phyloP scores from a whole-genome alignment of 2,888 invertebrate species.

The Ophonus ardosiacus region DNA sequence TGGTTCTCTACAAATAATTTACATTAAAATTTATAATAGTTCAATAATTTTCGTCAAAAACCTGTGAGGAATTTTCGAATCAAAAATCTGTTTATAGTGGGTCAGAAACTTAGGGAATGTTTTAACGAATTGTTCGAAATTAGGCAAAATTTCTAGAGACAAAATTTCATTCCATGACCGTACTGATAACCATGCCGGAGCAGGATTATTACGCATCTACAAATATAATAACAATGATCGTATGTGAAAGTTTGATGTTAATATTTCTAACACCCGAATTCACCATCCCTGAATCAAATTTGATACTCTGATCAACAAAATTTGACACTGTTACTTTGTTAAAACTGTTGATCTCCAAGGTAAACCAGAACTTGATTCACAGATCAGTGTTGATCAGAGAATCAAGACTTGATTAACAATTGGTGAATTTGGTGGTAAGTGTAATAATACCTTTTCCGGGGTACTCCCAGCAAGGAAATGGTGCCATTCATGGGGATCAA shows the following conservation, averaged over 20 bases:
- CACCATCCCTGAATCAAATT: too few relatives aligned
- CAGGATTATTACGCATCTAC: constrained; percentile 83
- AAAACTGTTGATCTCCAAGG: too few relatives aligned
- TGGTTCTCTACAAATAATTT: constrained; percentile 75
- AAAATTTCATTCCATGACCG: constrained; percentile 90
- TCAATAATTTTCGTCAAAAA: constrained; percentile 69
- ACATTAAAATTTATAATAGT: constrained; percentile 7
- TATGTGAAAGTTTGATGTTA: neutral
- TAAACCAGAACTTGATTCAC: too few relatives aligned
- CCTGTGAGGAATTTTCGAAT: constrained; percentile 83
- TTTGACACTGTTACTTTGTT: too few relatives aligned
- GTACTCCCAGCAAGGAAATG: constrained; percentile 87
- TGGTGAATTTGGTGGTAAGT: too few relatives aligned
- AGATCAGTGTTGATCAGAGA: too few relatives aligned
- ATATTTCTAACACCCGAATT: too few relatives aligned
- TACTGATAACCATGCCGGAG: constrained; percentile 87
- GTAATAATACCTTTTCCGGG: constrained; percentile 76
- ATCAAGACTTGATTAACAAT: too few relatives aligned
- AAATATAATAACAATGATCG: neutral
- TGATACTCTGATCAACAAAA: too few relatives aligned
- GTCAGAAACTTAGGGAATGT: constrained; percentile 78
- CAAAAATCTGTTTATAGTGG: constrained; percentile 82
- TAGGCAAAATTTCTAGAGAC: constrained; percentile 82
- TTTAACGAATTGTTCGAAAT: constrained; percentile 80
- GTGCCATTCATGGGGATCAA: constrained; percentile 83